phyloP scores from a whole-genome alignment of 2,113 vertebrate genomes.

The Halichoeres trimaculatus region DNA sequence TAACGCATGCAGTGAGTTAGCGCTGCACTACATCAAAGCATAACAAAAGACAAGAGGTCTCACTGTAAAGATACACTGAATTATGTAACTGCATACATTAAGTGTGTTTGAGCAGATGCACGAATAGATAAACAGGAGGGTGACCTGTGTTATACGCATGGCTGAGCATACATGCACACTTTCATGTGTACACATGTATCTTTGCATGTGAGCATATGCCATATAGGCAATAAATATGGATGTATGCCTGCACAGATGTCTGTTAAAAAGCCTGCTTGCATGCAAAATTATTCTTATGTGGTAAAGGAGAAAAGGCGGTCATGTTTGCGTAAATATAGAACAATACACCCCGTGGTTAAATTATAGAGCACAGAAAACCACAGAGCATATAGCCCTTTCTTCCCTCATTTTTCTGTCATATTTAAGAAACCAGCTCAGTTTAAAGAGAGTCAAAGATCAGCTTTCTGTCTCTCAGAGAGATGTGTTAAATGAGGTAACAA shows the following conservation, averaged over 20 bases:
- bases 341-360: not conserved
- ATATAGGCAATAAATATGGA: constrained; percentile 16
- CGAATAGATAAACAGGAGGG: constrained; percentile 1
- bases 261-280: not conserved
- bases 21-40: not conserved
- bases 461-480: constrained; percentile 31
- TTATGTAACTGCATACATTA: not conserved
- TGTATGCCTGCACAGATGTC: constrained; percentile 29
- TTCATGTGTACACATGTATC: constrained; percentile 15
- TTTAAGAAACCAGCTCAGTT: constrained; percentile 32
- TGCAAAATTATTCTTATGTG: not conserved
- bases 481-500: constrained; percentile 44
- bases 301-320: not conserved
- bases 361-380: constrained; percentile 6
- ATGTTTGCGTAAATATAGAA: not conserved
- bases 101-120: not conserved
- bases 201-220: constrained; percentile 28
- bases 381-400: not conserved
- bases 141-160: constrained; percentile 24
- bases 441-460: constrained; percentile 32
- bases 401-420: not conserved
- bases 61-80: constrained; percentile 4
- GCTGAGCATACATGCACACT: constrained; percentile 30
- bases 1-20: not conserved
- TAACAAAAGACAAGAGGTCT: not conserved